A percentile compares a stretch with the other conserved stretches of the same genome.
These are phyloP conservation scores for Cantharis rustica DNA, from an alignment of 2,888 invertebrate genomes.

Conservation along the genomic window DNA sequence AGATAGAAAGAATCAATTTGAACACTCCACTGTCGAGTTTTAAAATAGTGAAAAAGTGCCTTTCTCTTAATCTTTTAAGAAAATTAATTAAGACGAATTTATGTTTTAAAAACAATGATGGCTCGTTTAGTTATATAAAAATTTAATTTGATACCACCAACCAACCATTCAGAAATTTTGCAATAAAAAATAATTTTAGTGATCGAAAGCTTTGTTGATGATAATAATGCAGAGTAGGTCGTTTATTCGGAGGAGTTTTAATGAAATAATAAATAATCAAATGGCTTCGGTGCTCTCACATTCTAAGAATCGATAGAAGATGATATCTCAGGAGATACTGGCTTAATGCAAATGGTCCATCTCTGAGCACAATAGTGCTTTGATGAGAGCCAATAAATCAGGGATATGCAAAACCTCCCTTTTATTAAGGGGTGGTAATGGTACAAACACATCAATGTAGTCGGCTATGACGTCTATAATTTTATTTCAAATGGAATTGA, in stretches of 20 bases:
- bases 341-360: conserved; percentile 56
- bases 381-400: conserved; percentile 65
- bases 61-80: neutral
- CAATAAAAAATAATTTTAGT: neutral
- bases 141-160: neutral
- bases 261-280: conserved; percentile 32
- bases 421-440: conserved; percentile 50
- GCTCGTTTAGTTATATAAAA: neutral
- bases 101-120: neutral
- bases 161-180: neutral
- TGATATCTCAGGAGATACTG: conserved; percentile 42
- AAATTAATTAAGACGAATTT: neutral
- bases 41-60: neutral
- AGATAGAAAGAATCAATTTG: conserved; percentile 38
- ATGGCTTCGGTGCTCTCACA: conserved; percentile 29
- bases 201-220: neutral
- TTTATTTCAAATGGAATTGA: conserved; percentile 32
- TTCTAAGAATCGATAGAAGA: conserved; percentile 33
- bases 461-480: conserved; percentile 36
- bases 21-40: conserved; percentile 8
- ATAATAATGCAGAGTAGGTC: neutral
- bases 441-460: conserved; percentile 41
- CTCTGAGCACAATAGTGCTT: conserved; percentile 57
- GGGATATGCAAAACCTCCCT: conserved; percentile 56
- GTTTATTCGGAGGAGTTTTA: conserved; percentile 17